These are phyloP conservation scores for Drosophila cognata DNA, from an alignment of 2,888 invertebrate genomes.

Conservation along the genomic window DNA sequence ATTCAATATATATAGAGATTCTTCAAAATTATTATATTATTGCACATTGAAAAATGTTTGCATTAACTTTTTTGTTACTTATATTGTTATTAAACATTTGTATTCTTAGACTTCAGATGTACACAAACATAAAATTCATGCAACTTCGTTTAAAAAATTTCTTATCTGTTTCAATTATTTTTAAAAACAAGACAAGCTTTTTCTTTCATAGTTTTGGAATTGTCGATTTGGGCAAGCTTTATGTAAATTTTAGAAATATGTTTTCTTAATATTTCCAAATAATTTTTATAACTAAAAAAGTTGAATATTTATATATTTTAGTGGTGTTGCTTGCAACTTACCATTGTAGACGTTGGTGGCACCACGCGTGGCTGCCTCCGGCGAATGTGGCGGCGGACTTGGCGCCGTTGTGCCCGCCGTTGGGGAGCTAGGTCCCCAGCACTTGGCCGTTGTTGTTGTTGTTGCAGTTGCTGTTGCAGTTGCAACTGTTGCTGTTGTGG, in stretches of 20 bases:
- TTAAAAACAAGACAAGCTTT: no score
- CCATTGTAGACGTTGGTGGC: constrained; percentile 90
- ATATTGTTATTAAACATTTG: no score
- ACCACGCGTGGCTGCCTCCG: constrained; percentile 88
- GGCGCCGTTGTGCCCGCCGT: constrained; percentile 91
- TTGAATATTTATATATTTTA: not conserved
- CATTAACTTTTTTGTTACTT: no score
- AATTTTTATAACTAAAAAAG: not conserved
- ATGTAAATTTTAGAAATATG: not conserved
- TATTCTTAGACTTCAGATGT: no score
- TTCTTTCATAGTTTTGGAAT: no score
- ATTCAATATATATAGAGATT: not conserved
- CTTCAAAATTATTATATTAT: no score
- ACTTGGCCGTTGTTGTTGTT: constrained; percentile 85
- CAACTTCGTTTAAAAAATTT: no score
- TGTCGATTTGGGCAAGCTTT: no score
- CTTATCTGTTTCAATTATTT: not conserved
- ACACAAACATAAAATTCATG: not conserved
- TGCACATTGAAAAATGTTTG: no score
- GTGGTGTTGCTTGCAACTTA: constrained; percentile 84
- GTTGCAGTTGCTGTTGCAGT: constrained; percentile 48
- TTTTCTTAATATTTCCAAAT: not conserved
- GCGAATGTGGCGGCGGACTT: constrained; percentile 89
- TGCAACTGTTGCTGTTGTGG: constrained; percentile 43
- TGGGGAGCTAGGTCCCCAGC: constrained; percentile 91